Evolutionary conservation across 35 echinoderm and acorn worm genomes (phyloP).

Genomic region (Anneissia japonica): DNA sequence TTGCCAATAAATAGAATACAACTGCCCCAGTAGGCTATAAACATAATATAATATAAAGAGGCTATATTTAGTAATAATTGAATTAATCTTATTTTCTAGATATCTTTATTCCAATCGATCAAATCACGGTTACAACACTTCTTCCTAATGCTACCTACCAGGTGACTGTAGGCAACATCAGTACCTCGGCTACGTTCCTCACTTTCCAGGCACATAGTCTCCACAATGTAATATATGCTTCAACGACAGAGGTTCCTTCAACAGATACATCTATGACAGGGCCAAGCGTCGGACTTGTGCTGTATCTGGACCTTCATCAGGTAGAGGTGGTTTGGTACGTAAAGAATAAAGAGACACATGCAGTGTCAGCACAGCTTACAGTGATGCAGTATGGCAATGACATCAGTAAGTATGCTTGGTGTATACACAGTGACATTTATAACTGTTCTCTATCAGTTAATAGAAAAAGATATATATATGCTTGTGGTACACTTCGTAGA

Average conservation of each 20-base stretch:
- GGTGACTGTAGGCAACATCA: neutral
- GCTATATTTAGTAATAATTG: too few relatives aligned
- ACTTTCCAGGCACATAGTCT: neutral
- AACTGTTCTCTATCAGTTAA: too few relatives aligned
- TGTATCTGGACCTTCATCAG: neutral
- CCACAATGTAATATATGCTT: neutral
- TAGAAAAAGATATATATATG: too few relatives aligned
- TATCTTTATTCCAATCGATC: neutral
- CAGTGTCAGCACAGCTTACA: neutral
- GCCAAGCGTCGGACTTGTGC: neutral
- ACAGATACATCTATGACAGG: neutral
- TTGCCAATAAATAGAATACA: too few relatives aligned
- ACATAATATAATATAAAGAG: too few relatives aligned
- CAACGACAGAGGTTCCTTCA: neutral
- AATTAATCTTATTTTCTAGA: neutral
- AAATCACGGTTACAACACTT: neutral
- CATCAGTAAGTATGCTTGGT: neutral
- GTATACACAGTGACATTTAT: too few relatives aligned
- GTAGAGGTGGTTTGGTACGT: neutral
- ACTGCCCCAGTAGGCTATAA: too few relatives aligned
- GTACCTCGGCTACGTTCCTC: neutral
- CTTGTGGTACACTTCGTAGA: too few relatives aligned
- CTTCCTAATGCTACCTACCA: neutral
- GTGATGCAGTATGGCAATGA: neutral
- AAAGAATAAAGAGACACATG: neutral